These are phyloP conservation scores for Dolichotis patagonum DNA, from an alignment of 2,113 vertebrate genomes.

Conservation along the genomic window DNA sequence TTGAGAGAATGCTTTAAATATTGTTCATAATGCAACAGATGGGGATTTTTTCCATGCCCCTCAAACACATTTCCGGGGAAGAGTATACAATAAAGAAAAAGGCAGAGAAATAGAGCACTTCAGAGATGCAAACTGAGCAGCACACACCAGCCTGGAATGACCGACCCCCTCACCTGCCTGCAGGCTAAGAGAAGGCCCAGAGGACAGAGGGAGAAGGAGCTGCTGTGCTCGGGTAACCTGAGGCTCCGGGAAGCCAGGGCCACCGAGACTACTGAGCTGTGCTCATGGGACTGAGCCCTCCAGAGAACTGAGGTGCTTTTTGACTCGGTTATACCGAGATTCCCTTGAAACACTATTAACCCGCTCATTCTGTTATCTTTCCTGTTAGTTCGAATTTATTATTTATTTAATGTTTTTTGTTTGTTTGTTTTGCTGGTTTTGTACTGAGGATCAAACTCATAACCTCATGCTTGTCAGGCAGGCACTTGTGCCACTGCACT, in stretches of 20 bases:
- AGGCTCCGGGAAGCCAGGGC: background rate
- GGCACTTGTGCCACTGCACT: no score
- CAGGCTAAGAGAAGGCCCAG: no score
- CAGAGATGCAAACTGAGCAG: background rate
- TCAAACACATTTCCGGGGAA: background rate
- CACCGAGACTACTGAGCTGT: background rate
- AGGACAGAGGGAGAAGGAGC: no score
- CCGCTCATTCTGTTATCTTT: background rate
- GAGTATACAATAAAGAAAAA: background rate
- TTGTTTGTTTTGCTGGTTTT: background rate
- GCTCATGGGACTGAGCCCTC: accelerated
- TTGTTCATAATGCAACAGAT: background rate
- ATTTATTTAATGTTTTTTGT: no score
- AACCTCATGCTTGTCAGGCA: no score
- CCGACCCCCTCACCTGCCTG: no score
- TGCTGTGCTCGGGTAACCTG: background rate
- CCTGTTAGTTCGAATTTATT: background rate
- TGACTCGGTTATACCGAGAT: background rate
- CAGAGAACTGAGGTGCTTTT: background rate
- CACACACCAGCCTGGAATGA: background rate
- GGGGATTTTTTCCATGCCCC: background rate
- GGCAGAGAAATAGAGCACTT: background rate
- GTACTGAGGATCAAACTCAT: no score
- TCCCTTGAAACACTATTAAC: background rate
- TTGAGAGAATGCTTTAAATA: background rate